Conservation (phyloP, 2,888 invertebrate genomes). For the Sialis lutaria region DNA sequence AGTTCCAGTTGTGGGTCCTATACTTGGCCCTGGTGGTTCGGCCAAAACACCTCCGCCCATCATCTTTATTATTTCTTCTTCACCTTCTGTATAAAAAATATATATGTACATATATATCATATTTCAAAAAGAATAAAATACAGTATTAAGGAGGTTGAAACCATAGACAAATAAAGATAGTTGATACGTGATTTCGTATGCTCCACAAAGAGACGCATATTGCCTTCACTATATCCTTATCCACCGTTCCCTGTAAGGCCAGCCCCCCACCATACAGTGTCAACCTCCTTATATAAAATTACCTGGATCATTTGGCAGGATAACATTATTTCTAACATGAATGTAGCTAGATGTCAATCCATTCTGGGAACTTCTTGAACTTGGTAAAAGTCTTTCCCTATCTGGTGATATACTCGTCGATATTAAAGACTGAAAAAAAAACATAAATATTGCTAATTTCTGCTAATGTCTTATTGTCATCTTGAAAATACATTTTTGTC, state of each 20-base stretch:
- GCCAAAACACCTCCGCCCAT: conserved; percentile 31
- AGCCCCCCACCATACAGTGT: too few relatives aligned
- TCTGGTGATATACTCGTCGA: conserved; percentile 25
- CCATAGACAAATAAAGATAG: too few relatives aligned
- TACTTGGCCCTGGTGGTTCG: conserved; percentile 24
- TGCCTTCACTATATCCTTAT: too few relatives aligned
- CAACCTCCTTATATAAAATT: too few relatives aligned
- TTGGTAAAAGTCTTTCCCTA: conserved; percentile 13
- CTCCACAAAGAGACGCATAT: too few relatives aligned
- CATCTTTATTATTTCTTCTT: conserved; percentile 38
- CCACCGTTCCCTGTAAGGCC: too few relatives aligned
- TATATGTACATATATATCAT: background rate
- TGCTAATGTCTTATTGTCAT: too few relatives aligned
- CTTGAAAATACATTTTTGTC: too few relatives aligned
- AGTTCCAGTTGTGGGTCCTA: conserved; percentile 12
- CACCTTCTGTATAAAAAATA: conserved; percentile 11
- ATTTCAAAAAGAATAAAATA: background rate
- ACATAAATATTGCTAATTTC: background rate
- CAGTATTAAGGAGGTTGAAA: too few relatives aligned
- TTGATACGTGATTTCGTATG: too few relatives aligned
- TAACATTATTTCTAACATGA: conserved; percentile 28
- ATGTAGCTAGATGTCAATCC: conserved; percentile 14
- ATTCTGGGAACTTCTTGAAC: conserved; percentile 15
- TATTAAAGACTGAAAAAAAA: conserved; percentile 22
- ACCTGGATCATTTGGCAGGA: conserved; percentile 32